These are phyloP conservation scores for Drosophila orosa DNA, from an alignment of 1,140 invertebrate species.

Conservation along the genomic window DNA sequence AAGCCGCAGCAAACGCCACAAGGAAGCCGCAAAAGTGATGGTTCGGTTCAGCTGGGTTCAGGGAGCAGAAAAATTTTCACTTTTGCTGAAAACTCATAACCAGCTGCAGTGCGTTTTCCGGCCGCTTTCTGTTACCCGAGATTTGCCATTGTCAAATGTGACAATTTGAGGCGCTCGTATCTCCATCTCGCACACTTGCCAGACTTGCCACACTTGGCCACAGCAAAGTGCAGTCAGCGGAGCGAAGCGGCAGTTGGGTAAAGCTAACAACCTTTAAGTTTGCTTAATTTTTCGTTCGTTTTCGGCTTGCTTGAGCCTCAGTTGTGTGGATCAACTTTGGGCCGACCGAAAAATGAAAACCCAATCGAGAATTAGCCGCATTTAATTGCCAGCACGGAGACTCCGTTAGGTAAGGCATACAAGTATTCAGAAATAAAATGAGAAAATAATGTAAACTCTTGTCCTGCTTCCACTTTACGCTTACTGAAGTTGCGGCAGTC, in stretches of 20 bases:
- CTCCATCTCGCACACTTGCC: constrained; percentile 24
- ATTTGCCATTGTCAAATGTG: constrained; percentile 56
- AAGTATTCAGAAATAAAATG: constrained; percentile 19
- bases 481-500: constrained; percentile 22
- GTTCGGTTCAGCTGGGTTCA: constrained; percentile 42
- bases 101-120: constrained; percentile 39
- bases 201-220: constrained; percentile 24
- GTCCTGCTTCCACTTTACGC: constrained; percentile 25
- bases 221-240: constrained; percentile 41
- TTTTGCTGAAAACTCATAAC: constrained; percentile 64
- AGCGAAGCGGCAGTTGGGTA: constrained; percentile 39
- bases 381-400: constrained; percentile 51
- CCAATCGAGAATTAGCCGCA: constrained; percentile 64
- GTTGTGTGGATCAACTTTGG: constrained; percentile 36
- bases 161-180: constrained; percentile 38
- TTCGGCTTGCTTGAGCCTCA: constrained; percentile 9
- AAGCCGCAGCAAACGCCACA: constrained; percentile 20
- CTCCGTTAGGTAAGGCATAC: constrained; percentile 53
- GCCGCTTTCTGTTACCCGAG: constrained; percentile 42
- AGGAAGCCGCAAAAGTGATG: constrained; percentile 61
- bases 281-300: constrained; percentile 41
- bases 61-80: constrained; percentile 74
- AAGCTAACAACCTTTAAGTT: constrained; percentile 70
- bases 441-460: constrained; percentile 26
- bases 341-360: constrained; percentile 6